phyloP scores from a whole-genome alignment of 2,113 vertebrate species.

The Isurus oxyrinchus region DNA sequence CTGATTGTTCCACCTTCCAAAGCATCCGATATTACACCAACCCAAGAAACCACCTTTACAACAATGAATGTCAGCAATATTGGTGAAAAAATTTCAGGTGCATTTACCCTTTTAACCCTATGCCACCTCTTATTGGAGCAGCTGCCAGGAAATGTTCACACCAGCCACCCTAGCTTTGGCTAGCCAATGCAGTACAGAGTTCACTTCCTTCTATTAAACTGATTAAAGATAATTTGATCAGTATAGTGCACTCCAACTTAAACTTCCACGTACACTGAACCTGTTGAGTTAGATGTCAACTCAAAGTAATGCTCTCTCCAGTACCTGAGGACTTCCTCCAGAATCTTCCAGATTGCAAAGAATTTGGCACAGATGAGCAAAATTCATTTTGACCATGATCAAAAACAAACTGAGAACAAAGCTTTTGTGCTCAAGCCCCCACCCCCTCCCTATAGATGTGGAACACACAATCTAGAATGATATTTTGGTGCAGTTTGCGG shows the following conservation, averaged over 20 bases:
- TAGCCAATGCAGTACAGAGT: neutral
- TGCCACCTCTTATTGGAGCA: neutral
- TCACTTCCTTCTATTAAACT: neutral
- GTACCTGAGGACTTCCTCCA: neutral
- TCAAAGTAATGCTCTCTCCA: neutral
- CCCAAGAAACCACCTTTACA: too few relatives aligned
- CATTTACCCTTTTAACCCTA: too few relatives aligned
- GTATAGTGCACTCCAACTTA: neutral
- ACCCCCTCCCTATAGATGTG: neutral
- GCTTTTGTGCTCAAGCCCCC: neutral
- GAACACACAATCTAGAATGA: neutral
- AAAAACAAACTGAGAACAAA: neutral
- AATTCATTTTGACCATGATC: neutral
- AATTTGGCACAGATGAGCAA: neutral
- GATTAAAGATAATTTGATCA: neutral
- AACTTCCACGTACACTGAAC: neutral
- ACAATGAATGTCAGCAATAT: too few relatives aligned
- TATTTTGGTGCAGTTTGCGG: too few relatives aligned
- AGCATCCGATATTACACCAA: too few relatives aligned
- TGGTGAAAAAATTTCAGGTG: too few relatives aligned
- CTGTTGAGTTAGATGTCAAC: neutral
- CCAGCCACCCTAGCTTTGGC: neutral
- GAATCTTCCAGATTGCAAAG: neutral
- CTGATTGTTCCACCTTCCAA: too few relatives aligned
- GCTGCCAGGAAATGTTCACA: neutral